A percentile compares a stretch with the other conserved stretches of the same genome.
These are phyloP conservation scores for Archocentrus centrarchus DNA, from an alignment of 2,113 vertebrate species.

Conservation along the genomic window DNA sequence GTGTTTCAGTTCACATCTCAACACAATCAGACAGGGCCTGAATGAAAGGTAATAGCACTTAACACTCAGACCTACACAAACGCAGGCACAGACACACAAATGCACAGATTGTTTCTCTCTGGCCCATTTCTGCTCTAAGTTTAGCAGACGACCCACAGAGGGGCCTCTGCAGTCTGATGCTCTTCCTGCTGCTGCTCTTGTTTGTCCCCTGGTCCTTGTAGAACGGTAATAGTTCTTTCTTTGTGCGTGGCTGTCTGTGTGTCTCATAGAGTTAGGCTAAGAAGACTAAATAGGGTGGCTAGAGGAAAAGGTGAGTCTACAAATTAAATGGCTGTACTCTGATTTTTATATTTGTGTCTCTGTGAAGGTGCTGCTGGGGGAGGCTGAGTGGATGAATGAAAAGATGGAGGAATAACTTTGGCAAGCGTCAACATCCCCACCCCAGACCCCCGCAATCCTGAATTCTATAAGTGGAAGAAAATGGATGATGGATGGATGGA, in stretches of 20 bases:
- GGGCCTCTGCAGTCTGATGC: conserved; percentile 64
- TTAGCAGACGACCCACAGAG: conserved; percentile 68
- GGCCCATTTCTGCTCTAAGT: conserved; percentile 79
- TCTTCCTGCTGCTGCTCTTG: conserved; percentile 59
- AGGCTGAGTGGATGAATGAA: conserved; percentile 8
- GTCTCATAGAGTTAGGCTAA: conserved; percentile 9
- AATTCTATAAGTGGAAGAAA: too few species aligned
- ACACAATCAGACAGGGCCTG: conserved; percentile 37
- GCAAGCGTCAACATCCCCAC: not conserved
- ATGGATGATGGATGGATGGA: too few species aligned
- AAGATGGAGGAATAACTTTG: not conserved
- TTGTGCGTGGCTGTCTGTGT: conserved; percentile 2
- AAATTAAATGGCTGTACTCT: not conserved
- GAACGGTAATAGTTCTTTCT: conserved; percentile 34
- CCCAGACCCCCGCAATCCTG: too few species aligned
- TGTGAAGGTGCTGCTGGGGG: not conserved
- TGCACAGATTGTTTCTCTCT: conserved; percentile 60
- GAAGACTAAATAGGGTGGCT: conserved; percentile 27
- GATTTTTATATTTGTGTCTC: conserved; percentile 18
- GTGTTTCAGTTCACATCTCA: conserved; percentile 15
- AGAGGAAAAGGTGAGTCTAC: conserved; percentile 10
- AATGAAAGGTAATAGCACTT: conserved; percentile 41
- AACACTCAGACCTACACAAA: conserved; percentile 26
- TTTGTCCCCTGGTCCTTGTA: conserved; percentile 60
- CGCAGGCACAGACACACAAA: not conserved